Evolutionary conservation across 2,888 invertebrate genomes (phyloP).

Genomic region (Drosophila nigricruria): DNA sequence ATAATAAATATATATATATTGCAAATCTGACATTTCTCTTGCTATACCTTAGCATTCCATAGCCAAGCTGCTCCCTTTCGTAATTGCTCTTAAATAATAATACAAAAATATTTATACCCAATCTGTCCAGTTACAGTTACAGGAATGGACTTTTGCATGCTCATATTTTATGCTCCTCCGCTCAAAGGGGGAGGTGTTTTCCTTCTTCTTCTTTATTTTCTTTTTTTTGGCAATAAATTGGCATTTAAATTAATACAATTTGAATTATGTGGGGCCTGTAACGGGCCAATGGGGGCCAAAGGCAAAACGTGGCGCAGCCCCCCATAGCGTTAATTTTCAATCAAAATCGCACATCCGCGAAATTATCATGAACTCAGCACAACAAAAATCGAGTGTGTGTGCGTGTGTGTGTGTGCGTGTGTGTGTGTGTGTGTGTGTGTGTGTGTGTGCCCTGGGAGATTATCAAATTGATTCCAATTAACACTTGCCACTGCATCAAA

Average conservation of each 20-base stretch:
- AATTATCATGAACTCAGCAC: constrained; percentile 82
- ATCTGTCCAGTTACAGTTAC: constrained; percentile 70
- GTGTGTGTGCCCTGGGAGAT: constrained; percentile 68
- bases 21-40: neutral
- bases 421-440: neutral
- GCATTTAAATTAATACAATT: constrained; percentile 85
- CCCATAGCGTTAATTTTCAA: constrained; percentile 84
- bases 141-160: constrained; percentile 45
- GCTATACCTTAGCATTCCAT: neutral
- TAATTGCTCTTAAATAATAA: constrained; percentile 30
- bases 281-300: constrained; percentile 37
- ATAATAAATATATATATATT: neutral
- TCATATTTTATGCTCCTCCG: constrained; percentile 51
- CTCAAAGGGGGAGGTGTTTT: constrained; percentile 43
- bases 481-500: constrained; percentile 85
- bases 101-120: constrained; percentile 64
- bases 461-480: constrained; percentile 86
- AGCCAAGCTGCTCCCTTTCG: neutral
- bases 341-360: constrained; percentile 82
- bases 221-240: constrained; percentile 81
- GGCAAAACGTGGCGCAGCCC: constrained; percentile 59
- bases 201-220: constrained; percentile 29
- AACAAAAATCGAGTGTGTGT: constrained; percentile 35
- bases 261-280: constrained; percentile 74
- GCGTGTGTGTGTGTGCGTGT: too few species aligned